Evolutionary conservation across 2,113 vertebrate species (phyloP).

Genomic region (Catagonus wagneri): DNA sequence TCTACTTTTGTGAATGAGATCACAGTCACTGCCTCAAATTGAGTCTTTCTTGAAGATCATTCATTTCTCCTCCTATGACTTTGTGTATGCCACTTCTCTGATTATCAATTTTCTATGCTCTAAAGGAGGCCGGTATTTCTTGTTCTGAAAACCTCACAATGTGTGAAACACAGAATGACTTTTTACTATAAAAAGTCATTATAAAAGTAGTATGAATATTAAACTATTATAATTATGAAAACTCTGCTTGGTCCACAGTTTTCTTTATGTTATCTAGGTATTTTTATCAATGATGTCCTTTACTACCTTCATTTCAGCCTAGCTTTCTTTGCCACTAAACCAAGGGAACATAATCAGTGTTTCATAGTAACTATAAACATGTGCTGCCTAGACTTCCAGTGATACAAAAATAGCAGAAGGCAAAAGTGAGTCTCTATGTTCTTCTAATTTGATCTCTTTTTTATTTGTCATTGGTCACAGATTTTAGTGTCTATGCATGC

Average conservation of each 20-base stretch:
- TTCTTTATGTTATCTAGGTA: neutral
- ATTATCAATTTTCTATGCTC: neutral
- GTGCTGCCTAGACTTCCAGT: neutral
- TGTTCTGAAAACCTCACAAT: neutral
- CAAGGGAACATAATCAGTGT: neutral
- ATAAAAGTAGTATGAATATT: neutral
- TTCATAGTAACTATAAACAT: neutral
- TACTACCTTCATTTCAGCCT: neutral
- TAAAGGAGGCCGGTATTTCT: neutral
- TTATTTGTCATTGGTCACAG: neutral
- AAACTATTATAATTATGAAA: conserved; percentile 42
- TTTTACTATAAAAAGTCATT: neutral
- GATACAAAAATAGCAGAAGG: neutral
- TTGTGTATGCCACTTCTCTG: neutral
- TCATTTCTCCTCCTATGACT: neutral
- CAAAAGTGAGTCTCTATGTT: neutral
- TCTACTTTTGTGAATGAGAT: neutral
- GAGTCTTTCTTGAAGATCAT: neutral
- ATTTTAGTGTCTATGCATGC: neutral
- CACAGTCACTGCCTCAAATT: neutral
- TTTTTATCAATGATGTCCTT: neutral
- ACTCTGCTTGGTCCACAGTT: conserved; percentile 35
- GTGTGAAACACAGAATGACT: neutral
- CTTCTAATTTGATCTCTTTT: neutral
- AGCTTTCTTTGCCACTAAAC: neutral